Conservation (phyloP, 2,888 invertebrate species). For the Onchidella celtica region DNA sequence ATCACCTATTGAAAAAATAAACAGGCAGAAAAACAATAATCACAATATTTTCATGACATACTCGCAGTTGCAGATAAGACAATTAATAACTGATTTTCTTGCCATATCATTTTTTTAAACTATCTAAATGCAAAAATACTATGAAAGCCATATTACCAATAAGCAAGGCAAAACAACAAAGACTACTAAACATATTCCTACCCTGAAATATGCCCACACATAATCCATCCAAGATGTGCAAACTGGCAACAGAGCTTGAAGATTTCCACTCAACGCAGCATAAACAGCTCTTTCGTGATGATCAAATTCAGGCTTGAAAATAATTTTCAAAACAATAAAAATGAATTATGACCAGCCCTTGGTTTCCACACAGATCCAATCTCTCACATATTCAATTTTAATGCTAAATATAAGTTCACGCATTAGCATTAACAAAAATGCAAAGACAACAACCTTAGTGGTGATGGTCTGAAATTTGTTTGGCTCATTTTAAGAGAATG, state of each 20-base stretch:
- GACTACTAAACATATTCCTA: conserved; percentile 67
- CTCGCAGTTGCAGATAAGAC: neutral
- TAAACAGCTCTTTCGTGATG: conserved; percentile 84
- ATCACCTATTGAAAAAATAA: conserved; percentile 73
- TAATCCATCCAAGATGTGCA: conserved; percentile 93
- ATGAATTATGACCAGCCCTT: neutral
- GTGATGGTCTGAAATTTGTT: too few relatives aligned
- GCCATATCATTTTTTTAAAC: neutral
- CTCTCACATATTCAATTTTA: too few relatives aligned
- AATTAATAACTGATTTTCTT: neutral
- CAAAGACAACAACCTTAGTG: too few relatives aligned
- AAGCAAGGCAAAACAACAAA: neutral
- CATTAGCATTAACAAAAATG: too few relatives aligned
- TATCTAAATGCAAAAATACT: neutral
- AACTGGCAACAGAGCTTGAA: conserved; percentile 88
- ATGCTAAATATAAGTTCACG: too few relatives aligned
- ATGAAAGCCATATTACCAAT: too few relatives aligned
- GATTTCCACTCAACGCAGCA: conserved; percentile 91
- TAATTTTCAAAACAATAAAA: neutral
- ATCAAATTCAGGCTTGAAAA: conserved; percentile 68
- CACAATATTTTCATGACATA: too few relatives aligned
- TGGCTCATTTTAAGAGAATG: too few relatives aligned
- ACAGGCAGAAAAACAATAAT: neutral
- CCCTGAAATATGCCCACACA: conserved; percentile 90
- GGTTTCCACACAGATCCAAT: too few relatives aligned